A percentile compares a stretch with the other conserved stretches of the same genome.
These are phyloP conservation scores for Microcebus jonahi DNA, from an alignment of 2,113 vertebrate species.

Conservation along the genomic window DNA sequence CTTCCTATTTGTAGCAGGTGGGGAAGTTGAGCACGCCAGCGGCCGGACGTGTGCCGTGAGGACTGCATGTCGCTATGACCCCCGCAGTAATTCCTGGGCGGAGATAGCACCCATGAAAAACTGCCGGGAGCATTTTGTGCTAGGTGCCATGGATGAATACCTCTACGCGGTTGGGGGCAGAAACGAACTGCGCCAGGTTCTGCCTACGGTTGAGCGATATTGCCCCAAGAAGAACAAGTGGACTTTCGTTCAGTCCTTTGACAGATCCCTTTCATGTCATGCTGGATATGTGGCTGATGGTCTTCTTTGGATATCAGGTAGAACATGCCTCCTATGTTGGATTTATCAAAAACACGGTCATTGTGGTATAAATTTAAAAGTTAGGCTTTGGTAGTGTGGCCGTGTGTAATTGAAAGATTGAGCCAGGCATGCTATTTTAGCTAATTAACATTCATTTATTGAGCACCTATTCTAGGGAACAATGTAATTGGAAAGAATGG, in stretches of 20 bases:
- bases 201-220: conserved; percentile 96
- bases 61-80: conserved; percentile 95
- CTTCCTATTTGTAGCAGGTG: conserved; percentile 96
- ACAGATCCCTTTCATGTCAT: conserved; percentile 97
- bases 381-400: not conserved
- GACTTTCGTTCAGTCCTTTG: conserved; percentile 96
- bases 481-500: not conserved
- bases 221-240: conserved; percentile 98
- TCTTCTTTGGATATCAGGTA: conserved; percentile 99
- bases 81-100: conserved; percentile 93
- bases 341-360: conserved; percentile 45
- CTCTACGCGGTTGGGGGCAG: conserved; percentile 95
- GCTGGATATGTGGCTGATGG: conserved; percentile 96
- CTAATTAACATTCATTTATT: not conserved
- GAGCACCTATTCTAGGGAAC: conserved; percentile 21
- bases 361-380: conserved; percentile 1
- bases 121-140: conserved; percentile 96
- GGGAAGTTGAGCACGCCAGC: conserved; percentile 93
- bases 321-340: conserved; percentile 75
- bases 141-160: conserved; percentile 93
- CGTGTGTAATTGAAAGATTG: not conserved
- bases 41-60: conserved; percentile 94
- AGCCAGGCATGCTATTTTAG: not conserved
- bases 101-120: conserved; percentile 98
- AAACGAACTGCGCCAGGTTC: conserved; percentile 95